Percentiles rank a stretch among this genome's conserved stretches.
Conservation (phyloP, 2,797 vertebrate genomes). For the Girardinus metallicus region DNA sequence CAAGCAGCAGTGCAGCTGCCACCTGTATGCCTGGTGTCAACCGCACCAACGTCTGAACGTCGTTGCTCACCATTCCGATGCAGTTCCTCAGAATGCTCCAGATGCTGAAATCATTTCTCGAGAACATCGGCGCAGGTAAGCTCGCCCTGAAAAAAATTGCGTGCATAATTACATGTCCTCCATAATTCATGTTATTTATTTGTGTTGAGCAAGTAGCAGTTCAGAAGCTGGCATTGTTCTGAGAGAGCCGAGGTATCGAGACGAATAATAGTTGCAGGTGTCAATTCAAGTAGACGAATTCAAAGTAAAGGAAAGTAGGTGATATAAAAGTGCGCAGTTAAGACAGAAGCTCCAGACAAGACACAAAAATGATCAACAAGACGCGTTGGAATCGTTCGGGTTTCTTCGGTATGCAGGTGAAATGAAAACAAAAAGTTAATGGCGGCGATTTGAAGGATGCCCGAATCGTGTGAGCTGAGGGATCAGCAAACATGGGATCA, state of each 20-base stretch:
- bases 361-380: background rate
- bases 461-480: constrained; percentile 6
- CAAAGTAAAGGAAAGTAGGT: background rate
- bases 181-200: background rate
- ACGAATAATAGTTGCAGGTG: constrained; percentile 26
- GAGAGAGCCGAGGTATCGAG: constrained; percentile 26
- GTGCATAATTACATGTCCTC: constrained; percentile 4
- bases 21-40: background rate
- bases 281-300: constrained; percentile 22
- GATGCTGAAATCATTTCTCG: constrained; percentile 97
- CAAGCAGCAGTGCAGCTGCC: background rate
- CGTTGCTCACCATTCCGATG: constrained; percentile 94
- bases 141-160: constrained; percentile 82
- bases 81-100: constrained; percentile 99
- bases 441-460: constrained; percentile 5
- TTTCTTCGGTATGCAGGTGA: background rate
- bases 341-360: background rate
- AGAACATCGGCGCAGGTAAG: constrained; percentile 96
- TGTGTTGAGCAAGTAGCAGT: background rate
- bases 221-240: constrained; percentile 21
- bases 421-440: background rate
- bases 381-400: background rate
- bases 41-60: constrained; percentile 18
- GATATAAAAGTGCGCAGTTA: too few relatives aligned
- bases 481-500: constrained; percentile 47